A percentile compares a stretch with the other conserved stretches of the same genome.
Conservation (phyloP, 2,888 invertebrate genomes). For the Aricia artaxerxes region DNA sequence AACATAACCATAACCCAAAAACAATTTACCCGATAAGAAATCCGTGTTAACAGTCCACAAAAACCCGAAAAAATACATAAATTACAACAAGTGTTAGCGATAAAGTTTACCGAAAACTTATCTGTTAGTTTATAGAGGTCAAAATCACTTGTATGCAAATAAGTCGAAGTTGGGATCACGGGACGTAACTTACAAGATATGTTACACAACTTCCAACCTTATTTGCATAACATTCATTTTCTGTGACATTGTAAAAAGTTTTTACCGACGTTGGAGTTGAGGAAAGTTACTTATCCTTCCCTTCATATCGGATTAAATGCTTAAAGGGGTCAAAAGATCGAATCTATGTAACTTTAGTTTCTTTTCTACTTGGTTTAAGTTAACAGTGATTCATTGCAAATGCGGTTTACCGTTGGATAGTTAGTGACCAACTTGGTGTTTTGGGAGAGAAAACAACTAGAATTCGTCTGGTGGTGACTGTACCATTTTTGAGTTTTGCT, state of each 20-base stretch:
- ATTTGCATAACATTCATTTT: conserved; percentile 44
- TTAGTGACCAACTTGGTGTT: too few relatives aligned
- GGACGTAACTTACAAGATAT: conserved; percentile 26
- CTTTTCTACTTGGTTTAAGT: neutral
- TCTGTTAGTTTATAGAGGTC: conserved; percentile 64
- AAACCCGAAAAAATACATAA: conserved; percentile 55
- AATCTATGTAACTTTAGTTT: neutral
- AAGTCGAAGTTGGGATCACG: conserved; percentile 43
- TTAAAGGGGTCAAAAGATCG: conserved; percentile 1
- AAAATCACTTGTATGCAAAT: conserved; percentile 55
- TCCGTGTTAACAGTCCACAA: conserved; percentile 33
- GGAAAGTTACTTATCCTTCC: neutral
- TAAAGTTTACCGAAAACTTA: conserved; percentile 65
- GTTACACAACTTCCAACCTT: conserved; percentile 29
- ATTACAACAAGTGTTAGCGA: conserved; percentile 70
- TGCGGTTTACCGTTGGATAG: too few relatives aligned
- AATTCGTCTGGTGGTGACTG: too few relatives aligned
- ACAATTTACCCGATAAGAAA: conserved; percentile 24
- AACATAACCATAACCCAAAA: neutral
- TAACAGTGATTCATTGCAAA: neutral
- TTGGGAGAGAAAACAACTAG: too few relatives aligned
- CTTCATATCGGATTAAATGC: conserved; percentile 9
- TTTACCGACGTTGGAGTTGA: conserved; percentile 31
- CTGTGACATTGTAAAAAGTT: conserved; percentile 31
- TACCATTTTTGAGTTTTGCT: too few relatives aligned